Percentiles rank a stretch among this genome's conserved stretches.
These are phyloP conservation scores for Momotus momota DNA, from an alignment of 2,797 vertebrate genomes.

Conservation along the genomic window DNA sequence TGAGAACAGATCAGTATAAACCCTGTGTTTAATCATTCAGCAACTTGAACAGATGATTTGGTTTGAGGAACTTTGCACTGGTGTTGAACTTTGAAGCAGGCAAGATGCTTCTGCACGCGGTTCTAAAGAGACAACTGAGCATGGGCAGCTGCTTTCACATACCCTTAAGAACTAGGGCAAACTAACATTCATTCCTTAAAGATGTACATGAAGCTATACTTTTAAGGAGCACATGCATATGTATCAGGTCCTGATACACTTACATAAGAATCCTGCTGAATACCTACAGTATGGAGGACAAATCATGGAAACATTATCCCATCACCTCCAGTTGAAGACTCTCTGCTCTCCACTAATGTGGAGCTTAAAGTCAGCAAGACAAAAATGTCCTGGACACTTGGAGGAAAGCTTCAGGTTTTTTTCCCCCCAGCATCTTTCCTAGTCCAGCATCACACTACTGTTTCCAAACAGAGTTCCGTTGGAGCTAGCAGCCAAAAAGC, in stretches of 20 bases:
- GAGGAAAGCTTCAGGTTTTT: background rate
- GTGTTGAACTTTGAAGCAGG: constrained; percentile 49
- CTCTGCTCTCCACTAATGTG: background rate
- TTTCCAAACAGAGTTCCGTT: background rate
- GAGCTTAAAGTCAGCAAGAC: background rate
- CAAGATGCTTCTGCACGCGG: background rate
- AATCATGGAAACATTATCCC: background rate
- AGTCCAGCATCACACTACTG: background rate
- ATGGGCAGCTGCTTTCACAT: background rate
- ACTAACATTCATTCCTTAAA: background rate
- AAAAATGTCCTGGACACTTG: background rate
- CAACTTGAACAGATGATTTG: background rate
- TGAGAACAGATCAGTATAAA: background rate
- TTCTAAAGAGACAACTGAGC: background rate
- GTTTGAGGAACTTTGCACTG: constrained; percentile 52
- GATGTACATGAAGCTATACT: background rate
- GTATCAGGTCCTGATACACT: background rate
- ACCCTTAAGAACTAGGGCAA: background rate
- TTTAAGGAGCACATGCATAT: background rate
- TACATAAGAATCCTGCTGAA: background rate
- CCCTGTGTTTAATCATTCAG: constrained; percentile 48
- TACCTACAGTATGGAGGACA: background rate
- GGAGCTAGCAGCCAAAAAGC: background rate
- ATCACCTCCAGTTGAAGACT: background rate
- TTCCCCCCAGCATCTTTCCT: background rate